A percentile compares a stretch with the other conserved stretches of the same genome.
Conservation (phyloP, 2,113 vertebrate genomes). For the Myodes glareolus region DNA sequence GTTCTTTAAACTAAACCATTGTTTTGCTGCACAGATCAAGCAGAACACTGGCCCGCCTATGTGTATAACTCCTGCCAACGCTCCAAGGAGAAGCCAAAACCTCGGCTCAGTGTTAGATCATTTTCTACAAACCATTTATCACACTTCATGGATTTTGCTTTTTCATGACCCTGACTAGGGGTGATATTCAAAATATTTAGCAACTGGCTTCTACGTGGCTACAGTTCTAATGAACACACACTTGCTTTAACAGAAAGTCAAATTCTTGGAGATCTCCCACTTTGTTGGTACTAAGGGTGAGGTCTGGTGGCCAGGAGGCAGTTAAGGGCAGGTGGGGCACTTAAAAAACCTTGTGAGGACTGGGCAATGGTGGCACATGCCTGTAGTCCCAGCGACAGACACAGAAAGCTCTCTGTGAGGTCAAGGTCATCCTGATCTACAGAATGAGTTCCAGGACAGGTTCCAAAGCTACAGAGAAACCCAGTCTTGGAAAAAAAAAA, state of each 20-base stretch:
- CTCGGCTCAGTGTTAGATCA: conserved; percentile 42
- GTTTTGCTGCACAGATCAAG: conserved; percentile 55
- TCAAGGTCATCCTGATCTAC: too few relatives aligned
- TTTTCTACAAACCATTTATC: conserved; percentile 47
- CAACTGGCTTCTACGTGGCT: conserved; percentile 56
- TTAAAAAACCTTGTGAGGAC: not conserved
- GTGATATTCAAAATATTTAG: conserved; percentile 72
- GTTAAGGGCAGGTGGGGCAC: not conserved
- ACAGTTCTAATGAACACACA: conserved; percentile 36
- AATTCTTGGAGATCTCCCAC: not conserved
- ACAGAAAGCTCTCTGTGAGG: too few relatives aligned
- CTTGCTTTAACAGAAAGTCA: conserved; percentile 32
- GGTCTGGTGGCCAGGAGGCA: not conserved
- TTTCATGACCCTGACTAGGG: conserved; percentile 51
- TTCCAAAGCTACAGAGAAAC: too few relatives aligned
- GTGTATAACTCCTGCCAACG: conserved; percentile 39
- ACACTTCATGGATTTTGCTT: conserved; percentile 55
- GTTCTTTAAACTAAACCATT: conserved; percentile 54
- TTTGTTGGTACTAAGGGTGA: not conserved
- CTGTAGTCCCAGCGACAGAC: too few relatives aligned
- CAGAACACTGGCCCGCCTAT: conserved; percentile 33
- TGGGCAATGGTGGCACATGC: too few relatives aligned
- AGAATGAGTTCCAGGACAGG: too few relatives aligned
- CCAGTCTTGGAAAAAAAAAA: too few relatives aligned
- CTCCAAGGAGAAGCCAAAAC: conserved; percentile 54